Base-by-base conservation (phyloP, 2,797 vertebrate genomes). In the Cephalopachus bancanus region DNA sequence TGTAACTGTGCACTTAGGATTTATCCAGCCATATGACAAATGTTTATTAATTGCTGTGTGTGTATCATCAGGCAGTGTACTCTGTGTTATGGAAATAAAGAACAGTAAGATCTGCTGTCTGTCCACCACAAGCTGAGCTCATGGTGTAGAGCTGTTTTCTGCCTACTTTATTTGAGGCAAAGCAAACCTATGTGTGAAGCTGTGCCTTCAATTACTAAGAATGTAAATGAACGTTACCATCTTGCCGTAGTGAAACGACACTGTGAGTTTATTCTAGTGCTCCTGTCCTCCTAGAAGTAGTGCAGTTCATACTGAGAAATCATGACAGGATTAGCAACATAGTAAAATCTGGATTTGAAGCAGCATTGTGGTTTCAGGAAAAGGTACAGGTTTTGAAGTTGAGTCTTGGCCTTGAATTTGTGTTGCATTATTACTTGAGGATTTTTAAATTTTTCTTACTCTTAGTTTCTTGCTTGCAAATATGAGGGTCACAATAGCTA, bases 261-360 rank as follows among this genome's bases (percentile, higher is more conserved):
- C 6, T 69, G 2, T 7, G n/a, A 10, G 10, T 72, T 95, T 33
- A n/a, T 55, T 85, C 65, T 79, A 33, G 19, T 33, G 85, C 79
- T 72, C 28, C 60, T 81, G 6, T 79, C 30, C 8, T 80, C 10
- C 69, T 57, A 69, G n/a, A 44, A 72, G 83, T 33, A 24, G 10
- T 59, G 81, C 8, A 28, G 7, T 59, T 93, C 20, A 71, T 78
- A 67, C 64, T 89, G 53, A 81, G 74, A 96, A 85, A 86, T 78
- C 1, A 33, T 64, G 59, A 37, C 19, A 0, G 20, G 22, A 1
- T 55, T 72, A 49, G 26, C 71, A 26, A 76, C 55, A 72, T 19
- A 93, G 37, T 49, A 64, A 22, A 57, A 26, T 85, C 26, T 89
- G 28, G 14, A 1, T 75, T 1, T 51, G 49, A 64, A 4, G 37